Percentiles rank a stretch among this genome's conserved stretches.
Conservation (phyloP, 2,113 vertebrate genomes). For the Chrysemys picta region DNA sequence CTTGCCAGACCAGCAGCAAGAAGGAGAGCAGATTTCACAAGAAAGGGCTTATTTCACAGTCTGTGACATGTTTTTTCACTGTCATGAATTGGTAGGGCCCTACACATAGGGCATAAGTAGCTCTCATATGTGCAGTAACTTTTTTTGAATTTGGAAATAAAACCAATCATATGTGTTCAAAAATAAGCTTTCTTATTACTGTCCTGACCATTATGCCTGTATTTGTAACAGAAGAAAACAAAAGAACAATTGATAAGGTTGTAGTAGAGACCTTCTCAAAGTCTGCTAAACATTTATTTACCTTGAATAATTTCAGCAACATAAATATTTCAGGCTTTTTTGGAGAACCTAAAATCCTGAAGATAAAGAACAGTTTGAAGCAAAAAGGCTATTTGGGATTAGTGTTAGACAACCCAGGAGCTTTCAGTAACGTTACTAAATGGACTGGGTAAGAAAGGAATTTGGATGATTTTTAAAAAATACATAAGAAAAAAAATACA, state of each 20-base stretch:
- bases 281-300: background rate
- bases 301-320: background rate
- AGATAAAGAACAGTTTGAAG: background rate
- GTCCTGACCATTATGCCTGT: background rate
- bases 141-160: background rate
- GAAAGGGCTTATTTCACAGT: too few species aligned
- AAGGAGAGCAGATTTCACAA: too few species aligned
- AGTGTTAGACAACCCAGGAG: too few species aligned
- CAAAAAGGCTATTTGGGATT: background rate
- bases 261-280: background rate
- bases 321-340: background rate
- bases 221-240: background rate
- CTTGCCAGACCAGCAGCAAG: too few species aligned
- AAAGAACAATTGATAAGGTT: slow-evolving; percentile 1
- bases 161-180: background rate
- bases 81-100: too few species aligned
- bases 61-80: too few species aligned
- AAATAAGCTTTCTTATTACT: background rate
- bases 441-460: too few species aligned
- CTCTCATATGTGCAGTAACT: background rate
- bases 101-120: background rate
- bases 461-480: too few species aligned
- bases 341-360: background rate
- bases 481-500: too few species aligned
- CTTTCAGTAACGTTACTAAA: too few species aligned